Conservation (phyloP, 2,113 vertebrate species). For the Anseranas semipalmata region DNA sequence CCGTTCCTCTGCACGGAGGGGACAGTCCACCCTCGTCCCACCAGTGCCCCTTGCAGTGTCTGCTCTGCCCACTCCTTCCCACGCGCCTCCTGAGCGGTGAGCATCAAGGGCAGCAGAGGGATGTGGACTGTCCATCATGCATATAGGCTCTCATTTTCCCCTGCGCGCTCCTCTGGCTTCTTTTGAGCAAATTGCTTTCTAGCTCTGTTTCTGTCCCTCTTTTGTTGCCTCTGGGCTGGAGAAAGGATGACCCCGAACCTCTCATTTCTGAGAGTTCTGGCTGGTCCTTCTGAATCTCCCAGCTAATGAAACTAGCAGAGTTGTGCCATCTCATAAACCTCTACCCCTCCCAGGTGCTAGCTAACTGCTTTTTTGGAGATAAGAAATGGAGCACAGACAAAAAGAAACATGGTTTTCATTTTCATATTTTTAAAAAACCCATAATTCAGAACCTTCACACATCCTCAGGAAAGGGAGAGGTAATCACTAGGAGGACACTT, state of each 20-base stretch:
- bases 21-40: neutral
- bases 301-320: neutral
- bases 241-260: neutral
- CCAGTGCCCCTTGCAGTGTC: neutral
- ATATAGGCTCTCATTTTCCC: neutral
- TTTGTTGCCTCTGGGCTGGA: neutral
- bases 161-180: neutral
- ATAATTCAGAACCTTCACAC: slow-evolving; percentile 31
- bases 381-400: neutral
- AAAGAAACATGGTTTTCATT: slow-evolving; percentile 37
- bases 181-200: neutral
- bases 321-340: neutral
- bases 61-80: neutral
- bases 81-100: neutral
- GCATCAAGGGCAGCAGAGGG: neutral
- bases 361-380: neutral
- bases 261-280: neutral
- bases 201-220: neutral
- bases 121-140: neutral
- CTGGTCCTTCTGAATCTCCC: neutral
- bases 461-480: neutral
- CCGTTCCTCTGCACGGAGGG: neutral
- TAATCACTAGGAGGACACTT: slow-evolving; percentile 26
- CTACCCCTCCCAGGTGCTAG: neutral
- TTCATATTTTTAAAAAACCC: neutral